Percentiles rank a stretch among this genome's conserved stretches.
Evolutionary conservation across 2,888 invertebrate genomes (phyloP).

Genomic region (Luperina nickerlii): DNA sequence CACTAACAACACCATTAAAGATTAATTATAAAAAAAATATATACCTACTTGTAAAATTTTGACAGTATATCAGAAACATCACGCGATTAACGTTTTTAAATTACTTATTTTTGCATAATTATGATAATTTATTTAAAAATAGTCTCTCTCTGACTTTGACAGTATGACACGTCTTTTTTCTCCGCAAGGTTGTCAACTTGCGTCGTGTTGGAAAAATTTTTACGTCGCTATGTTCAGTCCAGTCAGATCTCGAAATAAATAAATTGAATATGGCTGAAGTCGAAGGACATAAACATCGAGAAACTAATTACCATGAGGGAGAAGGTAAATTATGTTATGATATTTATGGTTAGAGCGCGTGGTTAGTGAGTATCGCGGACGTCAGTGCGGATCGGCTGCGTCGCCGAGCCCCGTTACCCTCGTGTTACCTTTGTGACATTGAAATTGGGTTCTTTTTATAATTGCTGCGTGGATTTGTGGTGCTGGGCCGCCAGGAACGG

Average conservation of each 20-base stretch:
- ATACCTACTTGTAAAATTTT: background rate
- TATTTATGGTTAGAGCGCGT: slow-evolving; percentile 85
- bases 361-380: slow-evolving; percentile 81
- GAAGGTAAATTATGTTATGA: slow-evolving; percentile 89
- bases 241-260: slow-evolving; percentile 88
- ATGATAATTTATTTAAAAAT: slow-evolving; percentile 24
- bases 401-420: slow-evolving; percentile 81
- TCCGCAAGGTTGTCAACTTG: slow-evolving; percentile 81
- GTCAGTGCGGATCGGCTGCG: slow-evolving; percentile 77
- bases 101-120: slow-evolving; percentile 45
- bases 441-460: slow-evolving; percentile 90
- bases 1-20: slow-evolving; percentile 10
- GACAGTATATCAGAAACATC: background rate
- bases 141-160: slow-evolving; percentile 72
- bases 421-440: slow-evolving; percentile 89
- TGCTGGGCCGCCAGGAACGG: slow-evolving; percentile 83
- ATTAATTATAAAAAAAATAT: background rate
- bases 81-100: background rate
- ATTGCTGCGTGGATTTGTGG: slow-evolving; percentile 88
- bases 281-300: slow-evolving; percentile 88
- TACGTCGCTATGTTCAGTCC: slow-evolving; percentile 89
- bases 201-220: slow-evolving; percentile 89
- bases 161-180: slow-evolving; percentile 82
- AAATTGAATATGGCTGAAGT: slow-evolving; percentile 89
- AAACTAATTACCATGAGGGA: slow-evolving; percentile 87